Percentiles rank a stretch among this genome's conserved stretches.
phyloP scores from a whole-genome alignment of 2,888 invertebrate species.

The Ernsta delagoae region DNA sequence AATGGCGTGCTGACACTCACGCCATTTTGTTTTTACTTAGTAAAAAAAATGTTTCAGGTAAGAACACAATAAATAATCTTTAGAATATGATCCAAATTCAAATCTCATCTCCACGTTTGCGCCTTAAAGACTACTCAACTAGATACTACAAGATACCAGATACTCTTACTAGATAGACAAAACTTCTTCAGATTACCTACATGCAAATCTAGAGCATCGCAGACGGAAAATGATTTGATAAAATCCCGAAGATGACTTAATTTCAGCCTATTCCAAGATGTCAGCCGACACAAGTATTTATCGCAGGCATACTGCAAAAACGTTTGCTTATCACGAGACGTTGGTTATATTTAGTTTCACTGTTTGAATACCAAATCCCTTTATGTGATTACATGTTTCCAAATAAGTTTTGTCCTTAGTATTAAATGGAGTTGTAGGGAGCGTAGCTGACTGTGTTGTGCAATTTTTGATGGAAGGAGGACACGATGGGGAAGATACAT shows the following conservation, averaged over 20 bases:
- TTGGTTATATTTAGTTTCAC: constrained; percentile 23
- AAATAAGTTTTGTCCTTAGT: constrained; percentile 24
- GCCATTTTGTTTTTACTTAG: too few relatives aligned
- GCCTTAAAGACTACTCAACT: too few relatives aligned
- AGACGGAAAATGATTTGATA: not conserved
- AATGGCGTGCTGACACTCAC: too few relatives aligned
- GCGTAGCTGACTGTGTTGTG: not conserved
- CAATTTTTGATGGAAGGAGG: not conserved
- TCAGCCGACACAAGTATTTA: constrained; percentile 3
- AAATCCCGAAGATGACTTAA: not conserved
- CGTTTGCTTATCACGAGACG: constrained; percentile 10
- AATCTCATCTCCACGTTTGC: too few relatives aligned
- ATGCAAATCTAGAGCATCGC: too few relatives aligned
- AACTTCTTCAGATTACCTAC: too few relatives aligned
- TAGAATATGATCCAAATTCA: too few relatives aligned
- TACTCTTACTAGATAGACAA: too few relatives aligned
- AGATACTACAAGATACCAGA: too few relatives aligned
- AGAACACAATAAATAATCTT: too few relatives aligned
- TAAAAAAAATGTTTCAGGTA: too few relatives aligned
- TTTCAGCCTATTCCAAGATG: not conserved
- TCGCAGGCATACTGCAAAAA: constrained; percentile 4
- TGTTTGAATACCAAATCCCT: constrained; percentile 24
- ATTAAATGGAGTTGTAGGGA: constrained; percentile 8
- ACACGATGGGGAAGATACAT: constrained; percentile 20
- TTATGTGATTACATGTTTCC: constrained; percentile 29